phyloP scores from a whole-genome alignment of 2,113 vertebrate species.

The Grammatotria lemairii region DNA sequence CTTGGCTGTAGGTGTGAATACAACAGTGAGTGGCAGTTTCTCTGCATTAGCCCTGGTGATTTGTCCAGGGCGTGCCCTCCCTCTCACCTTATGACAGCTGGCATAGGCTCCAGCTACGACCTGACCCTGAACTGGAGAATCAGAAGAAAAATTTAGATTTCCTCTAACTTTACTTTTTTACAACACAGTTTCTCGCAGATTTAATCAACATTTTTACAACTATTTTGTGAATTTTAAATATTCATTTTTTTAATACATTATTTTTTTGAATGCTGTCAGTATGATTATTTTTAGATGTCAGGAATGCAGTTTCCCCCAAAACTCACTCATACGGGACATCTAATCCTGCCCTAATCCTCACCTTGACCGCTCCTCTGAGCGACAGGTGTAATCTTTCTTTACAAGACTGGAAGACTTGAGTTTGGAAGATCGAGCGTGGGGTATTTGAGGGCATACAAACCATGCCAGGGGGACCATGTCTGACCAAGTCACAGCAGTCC shows the following conservation, averaged over 20 bases:
- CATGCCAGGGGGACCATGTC: not conserved
- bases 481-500: not conserved
- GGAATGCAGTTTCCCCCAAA: not conserved
- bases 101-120: fast-evolving
- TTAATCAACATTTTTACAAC: not conserved
- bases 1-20: not conserved
- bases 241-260: not conserved
- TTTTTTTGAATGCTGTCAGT: not conserved
- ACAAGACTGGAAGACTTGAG: not conserved
- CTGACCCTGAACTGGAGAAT: not conserved
- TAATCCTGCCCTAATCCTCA: constrained; percentile 36
- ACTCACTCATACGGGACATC: not conserved
- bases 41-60: not conserved
- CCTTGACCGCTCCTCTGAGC: constrained; percentile 11
- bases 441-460: not conserved
- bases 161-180: not conserved
- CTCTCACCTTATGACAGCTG: not conserved
- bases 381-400: not conserved
- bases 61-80: not conserved
- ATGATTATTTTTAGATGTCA: not conserved
- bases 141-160: not conserved
- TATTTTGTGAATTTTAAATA: not conserved
- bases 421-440: not conserved
- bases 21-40: not conserved
- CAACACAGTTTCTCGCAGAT: not conserved